A percentile compares a stretch with the other conserved stretches of the same genome.
phyloP scores from a whole-genome alignment of 2,888 invertebrate species.

The Vanessa cardui region DNA sequence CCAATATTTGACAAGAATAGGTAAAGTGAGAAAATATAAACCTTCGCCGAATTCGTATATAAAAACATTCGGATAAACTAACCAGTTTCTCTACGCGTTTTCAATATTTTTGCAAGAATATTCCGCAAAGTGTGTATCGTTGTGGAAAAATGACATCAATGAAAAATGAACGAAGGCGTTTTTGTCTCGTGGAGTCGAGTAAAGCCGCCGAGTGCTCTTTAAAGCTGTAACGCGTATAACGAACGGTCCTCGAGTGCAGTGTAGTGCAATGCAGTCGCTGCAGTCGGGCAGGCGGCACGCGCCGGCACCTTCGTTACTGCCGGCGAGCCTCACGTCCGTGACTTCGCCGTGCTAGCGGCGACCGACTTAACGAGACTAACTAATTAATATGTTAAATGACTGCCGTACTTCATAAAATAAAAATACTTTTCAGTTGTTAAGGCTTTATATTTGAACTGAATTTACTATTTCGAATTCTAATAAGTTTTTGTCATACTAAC shows the following conservation, averaged over 20 bases:
- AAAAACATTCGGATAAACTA: not conserved
- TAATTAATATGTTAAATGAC: conserved; percentile 10
- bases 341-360: conserved; percentile 4
- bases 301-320: conserved; percentile 53
- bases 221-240: conserved; percentile 74
- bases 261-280: conserved; percentile 52
- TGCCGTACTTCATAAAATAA: not conserved
- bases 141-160: conserved; percentile 66
- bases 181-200: conserved; percentile 71
- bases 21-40: conserved; percentile 5
- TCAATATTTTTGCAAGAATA: conserved; percentile 41
- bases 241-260: conserved; percentile 70
- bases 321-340: conserved; percentile 3
- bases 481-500: too few relatives aligned
- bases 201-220: conserved; percentile 71
- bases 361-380: conserved; percentile 8
- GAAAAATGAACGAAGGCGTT: conserved; percentile 64
- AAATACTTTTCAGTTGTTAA: too few relatives aligned
- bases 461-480: too few relatives aligned
- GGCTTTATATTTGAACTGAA: too few relatives aligned
- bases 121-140: conserved; percentile 51
- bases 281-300: conserved; percentile 60
- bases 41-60: not conserved
- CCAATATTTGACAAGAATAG: conserved; percentile 46
- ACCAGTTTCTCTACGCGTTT: not conserved